phyloP scores from a whole-genome alignment of 1,140 invertebrate genomes.

The Megathymus violae region DNA sequence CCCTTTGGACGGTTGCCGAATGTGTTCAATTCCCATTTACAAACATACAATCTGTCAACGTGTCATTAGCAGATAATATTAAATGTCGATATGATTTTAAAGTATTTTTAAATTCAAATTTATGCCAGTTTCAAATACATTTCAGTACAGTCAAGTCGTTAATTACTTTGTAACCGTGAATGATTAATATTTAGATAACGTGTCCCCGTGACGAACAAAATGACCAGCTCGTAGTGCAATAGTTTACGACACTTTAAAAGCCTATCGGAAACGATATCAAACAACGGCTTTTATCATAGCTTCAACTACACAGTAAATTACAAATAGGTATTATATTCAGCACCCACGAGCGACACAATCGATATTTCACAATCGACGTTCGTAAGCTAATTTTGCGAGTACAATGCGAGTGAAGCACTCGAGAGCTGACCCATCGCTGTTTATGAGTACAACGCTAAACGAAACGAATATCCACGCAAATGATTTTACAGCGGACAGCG shows the following conservation, averaged over 20 bases:
- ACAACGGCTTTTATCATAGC: neutral
- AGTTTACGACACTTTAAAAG: neutral
- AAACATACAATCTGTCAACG: too few species aligned
- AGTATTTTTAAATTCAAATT: too few species aligned
- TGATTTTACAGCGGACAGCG: neutral
- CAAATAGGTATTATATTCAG: neutral
- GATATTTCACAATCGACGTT: conserved; percentile 22
- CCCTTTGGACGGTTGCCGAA: too few species aligned
- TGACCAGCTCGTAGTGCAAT: neutral
- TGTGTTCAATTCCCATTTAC: too few species aligned
- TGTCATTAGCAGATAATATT: too few species aligned
- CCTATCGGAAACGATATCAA: neutral
- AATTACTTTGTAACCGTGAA: too few species aligned
- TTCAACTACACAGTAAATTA: neutral
- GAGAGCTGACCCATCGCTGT: conserved; percentile 17
- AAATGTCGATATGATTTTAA: too few species aligned
- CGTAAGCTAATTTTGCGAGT: conserved; percentile 8
- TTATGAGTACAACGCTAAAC: conserved; percentile 18
- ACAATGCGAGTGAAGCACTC: conserved; percentile 11
- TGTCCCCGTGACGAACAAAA: too few species aligned
- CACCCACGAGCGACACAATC: neutral
- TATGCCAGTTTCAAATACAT: too few species aligned
- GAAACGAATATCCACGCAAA: conserved; percentile 22
- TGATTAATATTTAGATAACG: too few species aligned
- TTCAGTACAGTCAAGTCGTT: too few species aligned